These are phyloP conservation scores for Catharus ustulatus DNA, from an alignment of 2,797 vertebrate species.

Conservation along the genomic window DNA sequence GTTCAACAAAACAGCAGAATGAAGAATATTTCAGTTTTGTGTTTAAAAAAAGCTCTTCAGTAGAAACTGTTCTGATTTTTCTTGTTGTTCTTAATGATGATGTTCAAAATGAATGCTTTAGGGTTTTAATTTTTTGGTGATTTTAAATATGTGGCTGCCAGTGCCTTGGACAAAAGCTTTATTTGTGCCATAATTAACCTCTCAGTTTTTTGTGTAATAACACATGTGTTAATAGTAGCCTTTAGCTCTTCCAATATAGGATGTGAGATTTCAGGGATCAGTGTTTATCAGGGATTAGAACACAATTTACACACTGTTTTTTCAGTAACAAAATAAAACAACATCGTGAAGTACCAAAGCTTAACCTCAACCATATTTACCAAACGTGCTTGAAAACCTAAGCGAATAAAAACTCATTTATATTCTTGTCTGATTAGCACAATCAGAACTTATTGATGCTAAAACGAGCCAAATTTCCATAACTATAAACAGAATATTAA, in stretches of 20 bases:
- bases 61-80: background rate
- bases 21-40: background rate
- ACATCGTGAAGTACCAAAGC: constrained; percentile 39
- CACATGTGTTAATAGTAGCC: background rate
- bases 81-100: background rate
- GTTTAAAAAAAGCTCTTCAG: background rate
- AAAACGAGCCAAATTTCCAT: constrained; percentile 41
- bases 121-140: background rate
- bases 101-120: background rate
- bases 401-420: constrained; percentile 43
- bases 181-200: background rate
- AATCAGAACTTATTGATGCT: constrained; percentile 57
- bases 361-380: constrained; percentile 48
- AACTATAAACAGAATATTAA: constrained; percentile 51
- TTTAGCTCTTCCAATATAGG: background rate
- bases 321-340: constrained; percentile 24
- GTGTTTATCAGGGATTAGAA: constrained; percentile 56
- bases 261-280: constrained; percentile 10
- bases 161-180: background rate
- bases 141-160: background rate
- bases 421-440: constrained; percentile 49
- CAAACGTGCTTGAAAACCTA: constrained; percentile 2
- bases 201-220: background rate
- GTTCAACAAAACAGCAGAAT: background rate
- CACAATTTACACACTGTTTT: constrained; percentile 32